These are phyloP conservation scores for Micromussa lordhowensis DNA, from an alignment of 92 coral and sea anemone species.

Conservation along the genomic window DNA sequence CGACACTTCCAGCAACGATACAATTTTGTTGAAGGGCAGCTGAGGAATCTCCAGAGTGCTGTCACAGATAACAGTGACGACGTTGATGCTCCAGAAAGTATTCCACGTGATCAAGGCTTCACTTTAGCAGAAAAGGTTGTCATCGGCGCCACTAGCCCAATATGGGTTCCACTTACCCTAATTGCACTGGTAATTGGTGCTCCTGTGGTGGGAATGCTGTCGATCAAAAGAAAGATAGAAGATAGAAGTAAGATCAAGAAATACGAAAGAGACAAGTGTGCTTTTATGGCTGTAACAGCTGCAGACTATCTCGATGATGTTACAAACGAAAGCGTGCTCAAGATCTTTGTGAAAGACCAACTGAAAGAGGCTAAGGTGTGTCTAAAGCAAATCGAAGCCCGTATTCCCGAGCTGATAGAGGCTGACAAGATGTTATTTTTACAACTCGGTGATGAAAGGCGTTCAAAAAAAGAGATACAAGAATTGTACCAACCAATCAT, in stretches of 20 bases:
- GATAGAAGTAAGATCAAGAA: not conserved
- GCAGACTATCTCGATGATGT: constrained; percentile 4
- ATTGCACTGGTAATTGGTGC: constrained; percentile 29
- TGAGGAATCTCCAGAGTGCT: constrained; percentile 1
- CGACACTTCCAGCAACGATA: constrained; percentile 5
- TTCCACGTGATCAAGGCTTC: not conserved
- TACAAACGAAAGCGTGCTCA: not conserved
- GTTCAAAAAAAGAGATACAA: constrained; percentile 7
- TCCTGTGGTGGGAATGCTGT: constrained; percentile 32
- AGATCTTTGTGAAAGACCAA: constrained; percentile 9
- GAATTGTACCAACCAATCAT: constrained; percentile 22
- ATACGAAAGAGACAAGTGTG: constrained; percentile 26
- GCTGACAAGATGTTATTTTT: constrained; percentile 12
- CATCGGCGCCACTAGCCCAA: constrained; percentile 34
- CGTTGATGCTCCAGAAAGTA: not conserved
- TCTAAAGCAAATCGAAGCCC: constrained; percentile 18
- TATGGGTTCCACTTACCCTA: constrained; percentile 61
- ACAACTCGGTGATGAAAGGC: constrained; percentile 5
- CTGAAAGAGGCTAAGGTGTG: constrained; percentile 16
- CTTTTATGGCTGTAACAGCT: constrained; percentile 14
- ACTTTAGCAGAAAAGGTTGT: not conserved
- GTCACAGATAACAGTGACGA: not conserved
- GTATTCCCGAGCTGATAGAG: constrained; percentile 42
- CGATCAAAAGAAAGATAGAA: constrained; percentile 21
- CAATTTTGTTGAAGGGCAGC: constrained; percentile 9